Base-by-base conservation (phyloP, 1,140 invertebrate genomes). In the Cardiocondyla obscurior region DNA sequence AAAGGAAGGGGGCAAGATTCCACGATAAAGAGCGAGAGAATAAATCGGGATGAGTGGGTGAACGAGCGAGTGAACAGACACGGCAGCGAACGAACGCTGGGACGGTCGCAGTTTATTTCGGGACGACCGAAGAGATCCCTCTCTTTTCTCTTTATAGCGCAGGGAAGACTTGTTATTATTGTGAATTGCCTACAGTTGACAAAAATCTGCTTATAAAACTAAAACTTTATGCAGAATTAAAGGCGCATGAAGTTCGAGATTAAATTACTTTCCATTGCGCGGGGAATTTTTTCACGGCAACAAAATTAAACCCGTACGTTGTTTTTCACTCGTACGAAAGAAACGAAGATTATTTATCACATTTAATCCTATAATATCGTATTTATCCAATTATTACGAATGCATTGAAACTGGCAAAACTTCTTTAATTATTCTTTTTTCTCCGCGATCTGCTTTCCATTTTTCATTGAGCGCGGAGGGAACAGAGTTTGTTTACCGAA, bases 71-170 rank as follows among this genome's bases (percentile, higher is more conserved):
- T 49, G 44, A 74, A 39, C 25, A 19, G 55, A 58, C 55, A 79
- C 69, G 73, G 55, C 64, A 53, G 77, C 86, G 73, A 84, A 60
- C n/a, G 51, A 30, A 30, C 44, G 67, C 83, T 83, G 53, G 82
- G 88, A 87, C 87, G 87, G 87, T 88, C 87, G 87, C 73, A 42
- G 87, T 88, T 88, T 88, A 88, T 88, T 88, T 88, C 79, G 86
- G 87, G 86, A 88, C 51, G 58, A 70, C 70, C 79, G 72, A 79
- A 79, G 33, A 85, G 33, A 62, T 10, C 42, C 62, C 33, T 19
- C 64, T 53, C 57, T 67, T 67, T 81, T 79, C 58, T 84, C 46
- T 58, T 53, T 22, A 77, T 70, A 73, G 67, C 85, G 53, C 49
- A 64, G 65, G 65, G 55, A 82, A 62, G 36, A 30, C 64, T 85